Base-by-base conservation (phyloP, 1,140 invertebrate genomes). In the Bombus cullumanus region DNA sequence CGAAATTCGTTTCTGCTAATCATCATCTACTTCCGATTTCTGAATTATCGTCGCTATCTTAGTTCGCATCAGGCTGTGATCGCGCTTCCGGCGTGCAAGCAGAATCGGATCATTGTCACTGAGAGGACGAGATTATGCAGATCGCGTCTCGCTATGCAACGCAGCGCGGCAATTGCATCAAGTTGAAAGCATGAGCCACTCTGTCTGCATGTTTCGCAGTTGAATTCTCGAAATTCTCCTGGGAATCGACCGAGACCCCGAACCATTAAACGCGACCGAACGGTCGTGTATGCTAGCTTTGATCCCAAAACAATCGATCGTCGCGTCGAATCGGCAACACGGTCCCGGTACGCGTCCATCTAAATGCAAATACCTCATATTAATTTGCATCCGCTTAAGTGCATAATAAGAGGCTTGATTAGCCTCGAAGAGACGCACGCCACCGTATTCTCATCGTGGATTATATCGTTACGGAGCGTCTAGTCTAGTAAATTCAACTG, bases 321-420 rank as follows among this genome's bases (percentile, higher is more conserved):
- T 8, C 37, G 22, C 25, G 37, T 8, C 2, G 62, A 5, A 53
- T 71, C 64, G 43, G 53, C 34, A 31, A 37, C 41, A 31, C 68
- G 64, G 31, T 13, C 31, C 6, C 43, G 34, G 25, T 15, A 22
- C 15, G 43, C 34, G 78, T 41, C 79, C n/a, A 81, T 81, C 68
- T 71, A 72, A 72, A 81, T 81, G 79, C 66, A 72, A 81, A 81
- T 72, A 47, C n/a, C 31, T 72, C 72, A 81, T 72, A 81, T 81
- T 72, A 39, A 81, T 81, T 57, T 72, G 68, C 47, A 81, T 81
- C 34, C 47, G 68, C 8, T 71, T 25, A 57, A 72, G 47, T 31
- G 34, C 37, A 53, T 81, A 81, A 81, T 72, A 81, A 81, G 79
- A 66, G 53, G 34, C 72, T 37, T 41, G 57, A 82, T 82, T 47